Percentiles rank a stretch among this genome's conserved stretches.
These are phyloP conservation scores for zebrafish (Danio rerio) DNA, from an alignment of 2,113 vertebrate genomes.

Conservation along the genomic window GRCz12tu NC_133184.1:8427501-8428000, in stretches of 20 bases:
- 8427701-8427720: background rate
- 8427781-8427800: constrained; percentile 6
- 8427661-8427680: background rate
- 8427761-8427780: constrained; percentile 9
- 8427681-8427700: background rate
- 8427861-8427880: constrained; percentile 20
- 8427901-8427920: background rate
- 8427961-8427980: background rate
- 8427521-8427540: no score
- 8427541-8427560: no score
- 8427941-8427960: constrained; percentile 1
- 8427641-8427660: background rate
- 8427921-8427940: background rate
- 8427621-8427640: no score
- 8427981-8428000: constrained; percentile 40
- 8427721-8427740: background rate
- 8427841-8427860: constrained; percentile 1
- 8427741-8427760: background rate
- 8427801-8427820: constrained; percentile 8
- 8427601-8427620: no score
- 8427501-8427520: no score
- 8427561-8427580: no score
- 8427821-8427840: background rate
- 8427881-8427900: constrained; percentile 1
- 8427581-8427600: no score